These are phyloP conservation scores for Cremastobaeus sp. DNA, from an alignment of 2,888 invertebrate species.

Conservation along the genomic window DNA sequence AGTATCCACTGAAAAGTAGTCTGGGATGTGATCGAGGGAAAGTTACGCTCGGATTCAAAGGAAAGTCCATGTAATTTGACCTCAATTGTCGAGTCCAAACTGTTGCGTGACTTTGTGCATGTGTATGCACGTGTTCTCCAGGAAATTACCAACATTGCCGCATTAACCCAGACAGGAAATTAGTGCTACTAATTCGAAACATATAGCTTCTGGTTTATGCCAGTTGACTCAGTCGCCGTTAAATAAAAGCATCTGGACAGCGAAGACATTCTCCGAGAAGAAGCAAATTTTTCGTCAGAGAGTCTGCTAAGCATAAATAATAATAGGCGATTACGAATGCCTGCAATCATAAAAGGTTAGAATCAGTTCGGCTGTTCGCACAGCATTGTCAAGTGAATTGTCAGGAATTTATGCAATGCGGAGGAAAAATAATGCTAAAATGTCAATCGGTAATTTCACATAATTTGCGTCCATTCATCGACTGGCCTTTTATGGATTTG, in stretches of 20 bases:
- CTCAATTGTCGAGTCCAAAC: constrained; percentile 42
- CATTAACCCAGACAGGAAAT: constrained; percentile 34
- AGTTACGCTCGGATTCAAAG: constrained; percentile 54
- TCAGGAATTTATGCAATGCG: too few species aligned
- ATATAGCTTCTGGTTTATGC: constrained; percentile 4
- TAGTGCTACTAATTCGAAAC: constrained; percentile 20
- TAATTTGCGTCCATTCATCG: not conserved
- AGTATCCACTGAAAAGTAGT: constrained; percentile 44
- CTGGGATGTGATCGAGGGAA: constrained; percentile 41
- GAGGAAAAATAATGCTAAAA: not conserved
- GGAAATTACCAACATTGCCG: constrained; percentile 29
- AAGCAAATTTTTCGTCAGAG: too few species aligned
- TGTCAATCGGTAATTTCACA: not conserved
- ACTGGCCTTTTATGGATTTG: not conserved
- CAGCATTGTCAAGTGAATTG: too few species aligned
- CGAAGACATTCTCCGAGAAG: too few species aligned
- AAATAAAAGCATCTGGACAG: too few species aligned
- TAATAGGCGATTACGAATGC: too few species aligned
- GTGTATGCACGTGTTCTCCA: constrained; percentile 27
- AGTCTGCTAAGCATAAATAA: too few species aligned
- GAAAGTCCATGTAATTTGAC: constrained; percentile 57
- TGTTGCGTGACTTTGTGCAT: constrained; percentile 40
- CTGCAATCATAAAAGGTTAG: too few species aligned
- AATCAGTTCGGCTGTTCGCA: too few species aligned
- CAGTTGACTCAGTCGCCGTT: too few species aligned